phyloP scores from a whole-genome alignment of 2,797 vertebrate species.

The Eidolon dupreanum region DNA sequence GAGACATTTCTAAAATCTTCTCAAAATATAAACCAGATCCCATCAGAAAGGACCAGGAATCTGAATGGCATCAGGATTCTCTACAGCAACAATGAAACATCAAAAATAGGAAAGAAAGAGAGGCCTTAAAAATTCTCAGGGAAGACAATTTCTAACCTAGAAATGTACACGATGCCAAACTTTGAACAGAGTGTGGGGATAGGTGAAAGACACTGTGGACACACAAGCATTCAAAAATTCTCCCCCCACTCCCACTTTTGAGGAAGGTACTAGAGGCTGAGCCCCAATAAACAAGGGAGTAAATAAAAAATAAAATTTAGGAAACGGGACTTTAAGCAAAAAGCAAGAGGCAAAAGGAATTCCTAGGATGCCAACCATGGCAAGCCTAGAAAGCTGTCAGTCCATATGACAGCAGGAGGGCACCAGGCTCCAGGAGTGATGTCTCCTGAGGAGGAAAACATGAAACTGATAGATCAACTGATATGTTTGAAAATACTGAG shows the following conservation, averaged over 20 bases:
- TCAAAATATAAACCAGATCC: not conserved
- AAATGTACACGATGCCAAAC: not conserved
- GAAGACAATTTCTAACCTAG: not conserved
- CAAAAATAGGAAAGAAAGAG: not conserved
- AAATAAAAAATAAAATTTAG: not conserved
- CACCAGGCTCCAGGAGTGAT: not conserved
- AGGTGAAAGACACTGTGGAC: not conserved
- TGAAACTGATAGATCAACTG: not conserved
- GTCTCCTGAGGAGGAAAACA: not conserved
- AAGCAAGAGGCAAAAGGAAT: not conserved
- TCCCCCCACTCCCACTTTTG: not conserved
- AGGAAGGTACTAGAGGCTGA: not conserved
- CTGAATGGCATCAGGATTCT: not conserved
- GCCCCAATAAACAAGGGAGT: not conserved
- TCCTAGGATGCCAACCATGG: too few relatives aligned
- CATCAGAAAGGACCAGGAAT: not conserved
- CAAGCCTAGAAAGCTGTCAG: not conserved
- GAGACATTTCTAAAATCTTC: not conserved
- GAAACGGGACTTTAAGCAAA: not conserved
- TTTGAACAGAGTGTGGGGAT: not conserved
- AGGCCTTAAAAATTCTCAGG: not conserved
- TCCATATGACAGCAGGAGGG: too few relatives aligned
- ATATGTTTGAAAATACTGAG: not conserved
- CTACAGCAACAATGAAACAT: not conserved
- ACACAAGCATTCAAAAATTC: not conserved